Conservation (phyloP, 2,797 vertebrate genomes). For the Coracias cyanogaster region DNA sequence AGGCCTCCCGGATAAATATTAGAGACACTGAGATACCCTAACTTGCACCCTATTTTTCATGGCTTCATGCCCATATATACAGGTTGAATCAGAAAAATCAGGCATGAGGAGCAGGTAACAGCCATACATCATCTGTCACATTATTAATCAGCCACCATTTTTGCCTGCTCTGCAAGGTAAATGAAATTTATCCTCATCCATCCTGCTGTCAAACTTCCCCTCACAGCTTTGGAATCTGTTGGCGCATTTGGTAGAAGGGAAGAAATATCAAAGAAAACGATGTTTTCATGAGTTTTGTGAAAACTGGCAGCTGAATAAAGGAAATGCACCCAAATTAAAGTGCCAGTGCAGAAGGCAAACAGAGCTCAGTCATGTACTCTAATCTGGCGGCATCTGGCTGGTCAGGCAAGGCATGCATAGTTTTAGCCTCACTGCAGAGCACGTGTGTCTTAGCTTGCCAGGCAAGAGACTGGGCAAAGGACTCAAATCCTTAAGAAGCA, state of each 20-base stretch:
- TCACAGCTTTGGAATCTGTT: not conserved
- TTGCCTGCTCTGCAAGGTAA: not conserved
- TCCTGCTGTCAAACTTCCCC: not conserved
- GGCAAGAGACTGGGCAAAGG: not conserved
- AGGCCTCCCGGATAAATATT: not conserved
- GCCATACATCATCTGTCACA: not conserved
- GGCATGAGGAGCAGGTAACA: not conserved
- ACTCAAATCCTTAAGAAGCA: not conserved
- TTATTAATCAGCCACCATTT: not conserved
- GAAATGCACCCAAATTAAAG: not conserved
- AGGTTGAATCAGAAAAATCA: not conserved
- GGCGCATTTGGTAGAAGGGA: not conserved
- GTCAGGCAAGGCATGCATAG: not conserved
- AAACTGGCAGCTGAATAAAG: conserved; percentile 32
- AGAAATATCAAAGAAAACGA: not conserved
- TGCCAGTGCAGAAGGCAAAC: conserved; percentile 2
- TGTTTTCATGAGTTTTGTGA: not conserved
- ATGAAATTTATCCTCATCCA: not conserved
- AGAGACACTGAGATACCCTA: not conserved
- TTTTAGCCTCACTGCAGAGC: not conserved
- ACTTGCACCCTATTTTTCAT: not conserved
- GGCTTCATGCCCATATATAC: not conserved
- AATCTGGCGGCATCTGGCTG: not conserved
- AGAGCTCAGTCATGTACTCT: not conserved
- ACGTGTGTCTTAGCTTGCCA: not conserved